Evolutionary conservation across 2,113 vertebrate species (phyloP), one percentile per base, ranked within the genome.

Genomic region (Propithecus coquereli): DNA sequence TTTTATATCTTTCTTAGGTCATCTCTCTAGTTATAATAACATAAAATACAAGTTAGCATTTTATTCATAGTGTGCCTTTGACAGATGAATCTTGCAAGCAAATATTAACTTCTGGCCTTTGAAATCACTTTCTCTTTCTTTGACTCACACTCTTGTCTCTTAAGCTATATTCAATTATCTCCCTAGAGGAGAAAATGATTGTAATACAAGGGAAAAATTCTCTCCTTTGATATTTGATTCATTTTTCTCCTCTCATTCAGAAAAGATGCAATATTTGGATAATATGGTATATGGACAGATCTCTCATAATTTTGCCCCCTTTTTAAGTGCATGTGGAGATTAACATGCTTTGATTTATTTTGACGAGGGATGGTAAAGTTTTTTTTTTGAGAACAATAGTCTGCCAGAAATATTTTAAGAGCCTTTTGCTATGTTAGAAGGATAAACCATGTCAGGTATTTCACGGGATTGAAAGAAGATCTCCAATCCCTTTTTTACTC

Each of bases 121-220:
- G 40, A 98, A 96, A 97, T 98, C 90, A 86, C 79, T 91, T 61
- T 96, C 68, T 97, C 80, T 98, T 65, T 71, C 90, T 96, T 95
- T 97, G 81, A 93, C 54, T 97, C 90, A 95, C 97, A 97, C 30
- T 97, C 91, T 96, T 95, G 30, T 52, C 82, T 96, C 95, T 96
- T 97, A 97, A 98, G 90, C 95, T 97, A 94, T 97, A 97, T 98
- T 98, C 98, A 98, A 98, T 98, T 98, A 98, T 63, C 7, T 91
- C 89, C 34, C 92, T 89, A 97, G 82, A 97, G 98, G 94, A 96
- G 92, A 97, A 98, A 98, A 97, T 90, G 90, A 95, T 98, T 96
- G 94, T 96, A 98, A 98, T 97, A 97, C 98, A 98, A 97, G 91
- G 1, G 0, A 98, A 97, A 76, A 96, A 97, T 97, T 98, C 95